Evolutionary conservation across 2,113 vertebrate species (phyloP).

Genomic region (Psittacara wagleri): DNA sequence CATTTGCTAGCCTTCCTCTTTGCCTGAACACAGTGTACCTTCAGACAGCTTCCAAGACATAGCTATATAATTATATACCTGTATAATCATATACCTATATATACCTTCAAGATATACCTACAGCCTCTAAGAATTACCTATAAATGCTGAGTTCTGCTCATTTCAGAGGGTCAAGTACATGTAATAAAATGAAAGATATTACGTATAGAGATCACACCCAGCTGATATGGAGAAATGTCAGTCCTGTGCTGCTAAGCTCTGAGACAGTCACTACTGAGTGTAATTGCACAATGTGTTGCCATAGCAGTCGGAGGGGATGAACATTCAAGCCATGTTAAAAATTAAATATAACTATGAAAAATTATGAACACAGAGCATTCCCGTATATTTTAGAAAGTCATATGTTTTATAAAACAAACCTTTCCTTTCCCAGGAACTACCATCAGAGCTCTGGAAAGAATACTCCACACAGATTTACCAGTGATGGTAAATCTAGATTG

Average conservation of each 20-base stretch:
- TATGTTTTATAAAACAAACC: neutral
- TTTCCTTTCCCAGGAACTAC: neutral
- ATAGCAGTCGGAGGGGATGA: neutral
- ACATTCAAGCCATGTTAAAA: neutral
- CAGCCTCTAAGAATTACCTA: neutral
- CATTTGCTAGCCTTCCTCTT: neutral
- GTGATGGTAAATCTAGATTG: neutral
- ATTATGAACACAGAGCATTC: neutral
- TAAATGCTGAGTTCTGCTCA: neutral
- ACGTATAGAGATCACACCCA: neutral
- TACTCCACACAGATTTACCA: neutral
- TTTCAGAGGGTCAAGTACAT: neutral
- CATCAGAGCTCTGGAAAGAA: neutral
- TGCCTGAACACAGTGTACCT: neutral
- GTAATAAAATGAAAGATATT: neutral
- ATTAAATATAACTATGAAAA: neutral
- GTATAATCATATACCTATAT: neutral
- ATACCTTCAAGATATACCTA: neutral
- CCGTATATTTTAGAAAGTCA: neutral
- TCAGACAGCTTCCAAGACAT: neutral
- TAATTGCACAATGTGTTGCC: neutral
- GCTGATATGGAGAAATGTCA: accelerated
- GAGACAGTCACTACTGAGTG: neutral
- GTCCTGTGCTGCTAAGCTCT: neutral
- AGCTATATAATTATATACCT: no score